These are phyloP conservation scores for Oceanites oceanicus DNA, from an alignment of 2,113 vertebrate species.

Conservation along the genomic window DNA sequence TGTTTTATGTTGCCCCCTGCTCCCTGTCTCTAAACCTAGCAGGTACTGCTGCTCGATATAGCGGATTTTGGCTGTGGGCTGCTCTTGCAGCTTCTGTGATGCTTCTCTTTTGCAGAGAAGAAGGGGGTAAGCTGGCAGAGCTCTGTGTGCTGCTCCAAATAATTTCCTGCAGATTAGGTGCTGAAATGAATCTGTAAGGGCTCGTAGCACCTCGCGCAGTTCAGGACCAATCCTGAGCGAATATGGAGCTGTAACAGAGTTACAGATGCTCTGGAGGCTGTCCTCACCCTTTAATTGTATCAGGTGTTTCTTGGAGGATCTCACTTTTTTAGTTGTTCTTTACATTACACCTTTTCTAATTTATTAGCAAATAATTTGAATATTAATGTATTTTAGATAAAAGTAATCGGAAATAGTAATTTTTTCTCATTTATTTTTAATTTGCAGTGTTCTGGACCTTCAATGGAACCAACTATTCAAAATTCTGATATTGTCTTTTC, in stretches of 20 bases:
- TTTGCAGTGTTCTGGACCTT: slow-evolving; percentile 92
- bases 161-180: neutral
- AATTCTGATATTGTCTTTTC: slow-evolving; percentile 90
- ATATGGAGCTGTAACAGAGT: fast-evolving
- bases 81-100: neutral
- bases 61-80: neutral
- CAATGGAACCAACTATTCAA: slow-evolving; percentile 96
- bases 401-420: slow-evolving; percentile 3
- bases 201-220: fast-evolving
- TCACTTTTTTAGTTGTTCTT: neutral
- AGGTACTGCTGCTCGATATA: neutral
- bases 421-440: slow-evolving; percentile 26
- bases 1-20: neutral
- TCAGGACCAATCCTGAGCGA: neutral
- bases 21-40: neutral
- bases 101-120: neutral
- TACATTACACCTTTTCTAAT: neutral
- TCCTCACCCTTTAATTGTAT: neutral
- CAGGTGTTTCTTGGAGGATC: neutral
- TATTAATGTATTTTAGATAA: neutral
- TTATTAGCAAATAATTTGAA: neutral
- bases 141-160: neutral
- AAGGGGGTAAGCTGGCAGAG: neutral
- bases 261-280: neutral
- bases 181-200: neutral